Conservation (phyloP, 2,113 vertebrate genomes). For the Muntiacus muntjak region DNA sequence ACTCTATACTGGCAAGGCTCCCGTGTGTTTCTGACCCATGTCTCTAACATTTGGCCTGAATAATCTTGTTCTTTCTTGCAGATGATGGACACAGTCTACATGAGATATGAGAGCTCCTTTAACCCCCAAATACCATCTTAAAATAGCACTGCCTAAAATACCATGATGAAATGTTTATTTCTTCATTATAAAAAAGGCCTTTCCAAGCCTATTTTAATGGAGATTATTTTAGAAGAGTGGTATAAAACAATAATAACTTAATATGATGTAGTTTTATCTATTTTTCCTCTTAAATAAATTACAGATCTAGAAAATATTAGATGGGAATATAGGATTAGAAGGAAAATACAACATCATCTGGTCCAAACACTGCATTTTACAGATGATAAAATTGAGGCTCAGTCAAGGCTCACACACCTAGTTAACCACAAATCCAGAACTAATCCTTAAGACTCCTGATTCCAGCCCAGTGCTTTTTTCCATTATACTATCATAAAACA, state of each 20-base stretch:
- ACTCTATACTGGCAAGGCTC: background rate
- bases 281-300: background rate
- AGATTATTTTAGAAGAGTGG: conserved; percentile 9
- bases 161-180: conserved; percentile 6
- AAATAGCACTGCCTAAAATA: conserved; percentile 27
- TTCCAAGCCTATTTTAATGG: conserved; percentile 5
- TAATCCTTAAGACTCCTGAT: conserved; percentile 22
- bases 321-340: conserved; percentile 24
- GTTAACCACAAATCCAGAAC: conserved; percentile 57
- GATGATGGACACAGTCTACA: background rate
- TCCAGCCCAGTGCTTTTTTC: background rate
- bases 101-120: background rate
- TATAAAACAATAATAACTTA: background rate
- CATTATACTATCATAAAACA: conserved; percentile 54
- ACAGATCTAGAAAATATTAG: background rate
- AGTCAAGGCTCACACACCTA: conserved; percentile 19
- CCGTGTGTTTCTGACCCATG: background rate
- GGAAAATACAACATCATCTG: conserved; percentile 12
- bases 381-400: conserved; percentile 48
- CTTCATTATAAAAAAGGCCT: background rate
- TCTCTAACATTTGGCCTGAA: conserved; percentile 20
- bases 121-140: background rate
- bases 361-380: conserved; percentile 28
- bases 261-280: conserved; percentile 8
- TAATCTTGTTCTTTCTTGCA: background rate